A percentile compares a stretch with the other conserved stretches of the same genome.
Evolutionary conservation across 2,888 invertebrate species (phyloP).

Genomic region (Sussaba pulchella): DNA sequence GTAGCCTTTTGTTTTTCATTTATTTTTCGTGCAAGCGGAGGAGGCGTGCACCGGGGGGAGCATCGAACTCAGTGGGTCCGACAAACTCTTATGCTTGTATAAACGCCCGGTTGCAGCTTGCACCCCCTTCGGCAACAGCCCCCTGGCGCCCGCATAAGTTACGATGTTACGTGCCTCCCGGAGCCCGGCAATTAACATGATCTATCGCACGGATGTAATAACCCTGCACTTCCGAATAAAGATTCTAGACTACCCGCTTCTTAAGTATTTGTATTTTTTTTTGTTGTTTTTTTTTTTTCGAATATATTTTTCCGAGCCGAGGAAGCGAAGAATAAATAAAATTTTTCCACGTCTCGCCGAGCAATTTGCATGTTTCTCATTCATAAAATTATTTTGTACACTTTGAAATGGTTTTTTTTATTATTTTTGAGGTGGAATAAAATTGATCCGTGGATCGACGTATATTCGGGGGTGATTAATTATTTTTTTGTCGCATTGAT

Average conservation of each 20-base stretch:
- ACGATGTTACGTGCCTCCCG: slow-evolving; percentile 75
- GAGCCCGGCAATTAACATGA: slow-evolving; percentile 81
- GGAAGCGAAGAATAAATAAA: slow-evolving; percentile 27
- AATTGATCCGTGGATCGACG: not conserved
- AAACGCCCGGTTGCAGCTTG: slow-evolving; percentile 35
- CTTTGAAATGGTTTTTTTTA: too few relatives aligned
- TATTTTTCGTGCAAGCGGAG: too few relatives aligned
- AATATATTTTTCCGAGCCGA: slow-evolving; percentile 42
- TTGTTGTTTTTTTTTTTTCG: too few relatives aligned
- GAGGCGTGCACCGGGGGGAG: slow-evolving; percentile 10
- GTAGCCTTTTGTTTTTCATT: too few relatives aligned
- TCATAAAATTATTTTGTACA: too few relatives aligned
- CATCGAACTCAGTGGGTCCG: slow-evolving; percentile 42
- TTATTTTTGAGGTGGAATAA: too few relatives aligned
- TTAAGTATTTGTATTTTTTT: slow-evolving; percentile 52
- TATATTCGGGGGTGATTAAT: not conserved
- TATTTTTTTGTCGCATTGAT: not conserved
- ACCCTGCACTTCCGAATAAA: slow-evolving; percentile 75
- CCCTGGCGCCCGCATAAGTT: slow-evolving; percentile 75
- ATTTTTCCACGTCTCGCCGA: not conserved
- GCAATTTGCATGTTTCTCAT: too few relatives aligned
- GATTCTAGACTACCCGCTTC: slow-evolving; percentile 55
- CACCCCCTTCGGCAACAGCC: slow-evolving; percentile 30
- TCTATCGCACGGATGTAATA: slow-evolving; percentile 81
- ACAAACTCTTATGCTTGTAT: slow-evolving; percentile 23